Evolutionary conservation across 2,888 invertebrate species (phyloP).

Genomic region (Sepioteuthis lessoniana): DNA sequence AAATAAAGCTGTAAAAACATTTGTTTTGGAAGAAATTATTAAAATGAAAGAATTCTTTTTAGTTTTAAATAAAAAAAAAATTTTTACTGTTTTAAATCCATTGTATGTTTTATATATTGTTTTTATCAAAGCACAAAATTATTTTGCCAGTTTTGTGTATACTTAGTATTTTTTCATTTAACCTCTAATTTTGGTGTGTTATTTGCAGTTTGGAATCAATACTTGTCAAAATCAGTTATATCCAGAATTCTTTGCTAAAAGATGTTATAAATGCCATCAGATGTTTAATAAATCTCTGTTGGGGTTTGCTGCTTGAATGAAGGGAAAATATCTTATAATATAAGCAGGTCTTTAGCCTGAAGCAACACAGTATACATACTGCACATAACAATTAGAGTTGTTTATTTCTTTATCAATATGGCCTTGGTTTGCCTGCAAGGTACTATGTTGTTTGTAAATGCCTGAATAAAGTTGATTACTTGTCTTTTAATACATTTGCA

Average conservation of each 20-base stretch:
- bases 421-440: conserved; percentile 10
- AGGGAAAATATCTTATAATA: conserved; percentile 24
- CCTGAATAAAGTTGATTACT: conserved; percentile 33
- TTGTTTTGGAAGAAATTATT: too few relatives aligned
- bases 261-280: conserved; percentile 33
- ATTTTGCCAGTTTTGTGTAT: too few relatives aligned
- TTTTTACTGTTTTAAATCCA: too few relatives aligned
- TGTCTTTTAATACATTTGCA: conserved; percentile 33
- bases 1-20: too few relatives aligned
- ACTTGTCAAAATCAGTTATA: neutral
- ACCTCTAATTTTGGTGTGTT: neutral
- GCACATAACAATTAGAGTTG: neutral
- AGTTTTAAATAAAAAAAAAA: too few relatives aligned
- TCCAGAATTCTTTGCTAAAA: neutral
- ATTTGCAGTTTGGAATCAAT: neutral
- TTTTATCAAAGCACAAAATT: too few relatives aligned
- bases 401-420: conserved; percentile 33
- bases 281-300: neutral
- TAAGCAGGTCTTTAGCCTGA: neutral
- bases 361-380: neutral
- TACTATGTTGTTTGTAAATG: conserved; percentile 33
- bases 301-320: neutral
- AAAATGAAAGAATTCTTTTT: too few relatives aligned
- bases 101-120: too few relatives aligned
- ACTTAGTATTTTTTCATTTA: too few relatives aligned